Evolutionary conservation across 2,888 invertebrate species (phyloP).

Genomic region (Microchrysa polita): DNA sequence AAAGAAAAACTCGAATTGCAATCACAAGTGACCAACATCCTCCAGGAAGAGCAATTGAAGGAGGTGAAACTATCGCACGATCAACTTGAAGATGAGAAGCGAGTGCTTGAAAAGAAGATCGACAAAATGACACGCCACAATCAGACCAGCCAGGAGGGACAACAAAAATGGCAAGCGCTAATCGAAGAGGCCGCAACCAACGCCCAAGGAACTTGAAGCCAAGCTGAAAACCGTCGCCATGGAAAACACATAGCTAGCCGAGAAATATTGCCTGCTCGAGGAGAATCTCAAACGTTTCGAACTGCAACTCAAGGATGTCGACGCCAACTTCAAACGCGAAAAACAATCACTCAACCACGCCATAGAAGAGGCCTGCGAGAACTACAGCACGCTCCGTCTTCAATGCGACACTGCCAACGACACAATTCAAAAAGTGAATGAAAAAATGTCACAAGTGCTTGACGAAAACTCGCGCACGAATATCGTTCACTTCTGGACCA

Average conservation of each 20-base stretch:
- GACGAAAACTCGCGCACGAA: constrained; percentile 63
- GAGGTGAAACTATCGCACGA: constrained; percentile 66
- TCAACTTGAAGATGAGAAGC: constrained; percentile 68
- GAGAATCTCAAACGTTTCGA: constrained; percentile 58
- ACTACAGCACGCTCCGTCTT: constrained; percentile 49
- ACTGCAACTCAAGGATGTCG: constrained; percentile 51
- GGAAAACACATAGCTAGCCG: constrained; percentile 61
- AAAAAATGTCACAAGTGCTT: constrained; percentile 61
- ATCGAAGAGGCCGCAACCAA: constrained; percentile 55
- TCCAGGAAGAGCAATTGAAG: constrained; percentile 60
- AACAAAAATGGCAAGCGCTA: constrained; percentile 53
- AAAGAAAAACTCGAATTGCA: constrained; percentile 60
- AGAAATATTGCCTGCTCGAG: constrained; percentile 60
- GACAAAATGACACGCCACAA: constrained; percentile 57
- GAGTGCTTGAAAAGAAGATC: constrained; percentile 65
- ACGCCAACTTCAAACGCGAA: constrained; percentile 48
- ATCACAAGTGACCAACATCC: constrained; percentile 58
- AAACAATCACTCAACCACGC: constrained; percentile 41
- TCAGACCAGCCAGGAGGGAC: constrained; percentile 52
- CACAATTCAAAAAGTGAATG: constrained; percentile 58
- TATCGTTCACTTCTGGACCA: constrained; percentile 61
- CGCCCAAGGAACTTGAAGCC: constrained; percentile 53
- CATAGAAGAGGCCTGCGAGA: constrained; percentile 45
- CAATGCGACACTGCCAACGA: constrained; percentile 55
- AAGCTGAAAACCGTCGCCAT: constrained; percentile 58